These are phyloP conservation scores for Forbesichthys papilliferus DNA, from an alignment of 2,113 vertebrate genomes.

Conservation along the genomic window DNA sequence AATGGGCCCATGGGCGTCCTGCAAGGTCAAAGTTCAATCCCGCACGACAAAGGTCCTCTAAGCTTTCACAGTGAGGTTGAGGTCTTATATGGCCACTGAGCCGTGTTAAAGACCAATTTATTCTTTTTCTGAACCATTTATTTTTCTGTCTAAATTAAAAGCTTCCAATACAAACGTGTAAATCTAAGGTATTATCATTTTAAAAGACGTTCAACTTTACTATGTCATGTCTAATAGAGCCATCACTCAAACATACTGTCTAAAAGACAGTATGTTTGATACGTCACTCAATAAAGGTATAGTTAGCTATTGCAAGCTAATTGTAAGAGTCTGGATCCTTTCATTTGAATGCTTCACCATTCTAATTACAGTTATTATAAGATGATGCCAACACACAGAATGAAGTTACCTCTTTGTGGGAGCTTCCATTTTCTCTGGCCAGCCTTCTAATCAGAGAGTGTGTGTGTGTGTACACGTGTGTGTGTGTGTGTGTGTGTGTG, in stretches of 20 bases:
- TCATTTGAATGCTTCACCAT: slow-evolving; percentile 37
- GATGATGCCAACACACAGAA: slow-evolving; percentile 1
- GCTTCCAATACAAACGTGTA: no score
- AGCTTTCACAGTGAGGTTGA: neutral
- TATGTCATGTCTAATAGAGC: no score
- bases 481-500: no score
- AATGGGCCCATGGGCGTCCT: slow-evolving; percentile 39
- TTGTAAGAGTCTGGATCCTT: slow-evolving; percentile 11
- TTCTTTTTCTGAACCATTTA: no score
- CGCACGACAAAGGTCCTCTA: slow-evolving; percentile 35
- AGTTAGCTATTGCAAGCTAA: no score
- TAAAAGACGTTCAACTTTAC: no score
- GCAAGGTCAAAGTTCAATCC: slow-evolving; percentile 46
- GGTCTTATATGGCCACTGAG: neutral
- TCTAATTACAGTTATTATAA: slow-evolving; percentile 17
- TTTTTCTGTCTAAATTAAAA: no score
- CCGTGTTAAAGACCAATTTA: neutral
- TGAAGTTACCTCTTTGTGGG: neutral
- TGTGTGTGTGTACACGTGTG: neutral
- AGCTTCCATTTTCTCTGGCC: no score
- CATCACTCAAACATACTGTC: no score
- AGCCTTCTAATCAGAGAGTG: neutral
- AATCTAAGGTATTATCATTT: no score
- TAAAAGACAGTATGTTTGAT: no score
- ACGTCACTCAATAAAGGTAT: no score